Conservation (phyloP, 2,888 invertebrate species). For the Seira sanloemensis region DNA sequence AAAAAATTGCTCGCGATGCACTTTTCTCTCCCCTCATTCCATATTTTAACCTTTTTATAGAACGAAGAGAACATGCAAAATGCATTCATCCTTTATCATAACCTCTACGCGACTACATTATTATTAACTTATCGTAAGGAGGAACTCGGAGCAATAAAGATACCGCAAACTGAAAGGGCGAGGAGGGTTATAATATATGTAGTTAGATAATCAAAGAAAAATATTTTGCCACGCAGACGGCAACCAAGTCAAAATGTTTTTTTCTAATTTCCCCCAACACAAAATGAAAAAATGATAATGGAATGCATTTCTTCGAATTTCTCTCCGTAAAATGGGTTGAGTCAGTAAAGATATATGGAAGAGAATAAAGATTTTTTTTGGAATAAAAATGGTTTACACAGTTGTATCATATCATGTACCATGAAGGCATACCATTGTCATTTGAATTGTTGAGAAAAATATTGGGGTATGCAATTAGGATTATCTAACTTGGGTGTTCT, state of each 20-base stretch:
- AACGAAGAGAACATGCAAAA: neutral
- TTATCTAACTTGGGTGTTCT: neutral
- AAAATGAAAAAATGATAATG: conserved; percentile 24
- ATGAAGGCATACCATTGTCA: no score
- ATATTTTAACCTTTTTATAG: neutral
- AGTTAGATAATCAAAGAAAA: neutral
- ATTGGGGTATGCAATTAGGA: neutral
- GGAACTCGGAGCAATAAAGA: neutral
- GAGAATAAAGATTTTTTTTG: no score
- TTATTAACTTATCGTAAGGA: neutral
- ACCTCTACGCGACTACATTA: neutral
- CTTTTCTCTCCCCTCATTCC: neutral
- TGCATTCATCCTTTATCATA: neutral
- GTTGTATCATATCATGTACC: no score
- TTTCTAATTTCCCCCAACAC: neutral
- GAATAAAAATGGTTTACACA: neutral
- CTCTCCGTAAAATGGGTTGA: neutral
- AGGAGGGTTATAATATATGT: neutral
- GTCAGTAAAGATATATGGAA: no score
- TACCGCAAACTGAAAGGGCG: neutral
- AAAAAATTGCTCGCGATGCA: neutral
- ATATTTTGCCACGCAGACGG: neutral
- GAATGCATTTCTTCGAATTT: conserved; percentile 32
- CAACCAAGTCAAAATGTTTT: neutral
- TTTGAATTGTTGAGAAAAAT: neutral